phyloP scores from a whole-genome alignment of 2,888 invertebrate genomes.

The Hypomecis atomaria region DNA sequence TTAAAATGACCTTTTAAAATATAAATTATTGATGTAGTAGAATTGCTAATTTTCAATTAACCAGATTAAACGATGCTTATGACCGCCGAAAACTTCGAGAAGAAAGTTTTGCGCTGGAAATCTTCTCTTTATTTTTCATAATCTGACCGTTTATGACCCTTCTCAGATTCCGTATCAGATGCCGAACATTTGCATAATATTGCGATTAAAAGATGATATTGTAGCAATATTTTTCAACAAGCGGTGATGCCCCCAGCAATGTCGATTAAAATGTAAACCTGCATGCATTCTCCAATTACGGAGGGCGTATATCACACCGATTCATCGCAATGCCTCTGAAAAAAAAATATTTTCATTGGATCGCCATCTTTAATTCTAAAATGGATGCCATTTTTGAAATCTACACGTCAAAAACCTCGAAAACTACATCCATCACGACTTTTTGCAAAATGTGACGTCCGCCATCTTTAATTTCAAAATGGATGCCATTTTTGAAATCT shows the following conservation, averaged over 20 bases:
- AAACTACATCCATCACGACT: no score
- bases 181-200: constrained; percentile 36
- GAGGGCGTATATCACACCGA: constrained; percentile 35
- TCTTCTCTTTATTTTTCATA: constrained; percentile 21
- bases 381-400: no score
- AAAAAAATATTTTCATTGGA: no score
- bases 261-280: constrained; percentile 41
- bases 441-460: no score
- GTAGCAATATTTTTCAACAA: constrained; percentile 43
- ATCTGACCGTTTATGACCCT: constrained; percentile 25
- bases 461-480: no score
- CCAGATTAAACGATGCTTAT: not conserved
- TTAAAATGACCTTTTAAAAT: constrained; percentile 12
- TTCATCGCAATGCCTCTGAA: not conserved
- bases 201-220: constrained; percentile 36
- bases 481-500: no score
- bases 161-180: constrained; percentile 35
- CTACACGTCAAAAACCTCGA: no score
- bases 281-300: constrained; percentile 39
- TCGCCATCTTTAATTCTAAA: no score
- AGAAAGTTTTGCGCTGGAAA: constrained; percentile 27
- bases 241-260: constrained; percentile 40
- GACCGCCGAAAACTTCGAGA: constrained; percentile 13
- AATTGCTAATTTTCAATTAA: constrained; percentile 27
- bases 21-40: constrained; percentile 5